phyloP scores from a whole-genome alignment of 2,888 invertebrate genomes.

The Tuta absoluta region DNA sequence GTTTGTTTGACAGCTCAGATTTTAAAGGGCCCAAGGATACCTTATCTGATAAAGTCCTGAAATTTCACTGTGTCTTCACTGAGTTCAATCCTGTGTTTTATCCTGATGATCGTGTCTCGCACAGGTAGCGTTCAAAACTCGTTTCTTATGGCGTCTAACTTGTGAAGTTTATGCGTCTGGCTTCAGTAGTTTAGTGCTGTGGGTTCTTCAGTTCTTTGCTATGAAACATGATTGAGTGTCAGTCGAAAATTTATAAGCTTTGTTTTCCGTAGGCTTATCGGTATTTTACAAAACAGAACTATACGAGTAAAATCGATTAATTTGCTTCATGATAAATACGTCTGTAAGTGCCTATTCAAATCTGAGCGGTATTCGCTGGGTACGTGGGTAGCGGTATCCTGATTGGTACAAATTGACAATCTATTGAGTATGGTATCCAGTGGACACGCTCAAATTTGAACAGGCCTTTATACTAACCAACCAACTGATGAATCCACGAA shows the following conservation, averaged over 20 bases:
- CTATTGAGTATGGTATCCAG: too few species aligned
- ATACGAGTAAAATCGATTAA: not conserved
- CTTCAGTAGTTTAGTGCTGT: not conserved
- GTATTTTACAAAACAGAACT: not conserved
- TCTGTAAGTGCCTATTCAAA: too few species aligned
- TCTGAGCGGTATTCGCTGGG: too few species aligned
- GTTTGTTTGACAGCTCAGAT: too few species aligned
- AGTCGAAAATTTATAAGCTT: not conserved
- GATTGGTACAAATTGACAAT: too few species aligned
- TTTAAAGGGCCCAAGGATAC: too few species aligned
- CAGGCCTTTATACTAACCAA: too few species aligned
- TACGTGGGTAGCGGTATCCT: too few species aligned
- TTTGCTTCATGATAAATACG: too few species aligned
- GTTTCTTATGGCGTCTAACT: conserved; percentile 8
- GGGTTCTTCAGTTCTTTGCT: not conserved
- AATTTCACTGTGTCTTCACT: not conserved
- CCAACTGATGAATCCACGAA: too few species aligned
- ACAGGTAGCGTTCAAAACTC: conserved; percentile 10
- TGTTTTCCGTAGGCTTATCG: not conserved
- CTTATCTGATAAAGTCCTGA: too few species aligned
- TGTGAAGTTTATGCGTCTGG: conserved; percentile 15
- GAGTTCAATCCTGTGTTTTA: not conserved
- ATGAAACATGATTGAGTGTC: conserved; percentile 6
- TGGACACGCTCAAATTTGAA: too few species aligned
- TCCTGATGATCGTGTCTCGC: conserved; percentile 11